These are phyloP conservation scores for Cepaea hortensis DNA, from an alignment of 2,888 invertebrate genomes.

Conservation along the genomic window DNA sequence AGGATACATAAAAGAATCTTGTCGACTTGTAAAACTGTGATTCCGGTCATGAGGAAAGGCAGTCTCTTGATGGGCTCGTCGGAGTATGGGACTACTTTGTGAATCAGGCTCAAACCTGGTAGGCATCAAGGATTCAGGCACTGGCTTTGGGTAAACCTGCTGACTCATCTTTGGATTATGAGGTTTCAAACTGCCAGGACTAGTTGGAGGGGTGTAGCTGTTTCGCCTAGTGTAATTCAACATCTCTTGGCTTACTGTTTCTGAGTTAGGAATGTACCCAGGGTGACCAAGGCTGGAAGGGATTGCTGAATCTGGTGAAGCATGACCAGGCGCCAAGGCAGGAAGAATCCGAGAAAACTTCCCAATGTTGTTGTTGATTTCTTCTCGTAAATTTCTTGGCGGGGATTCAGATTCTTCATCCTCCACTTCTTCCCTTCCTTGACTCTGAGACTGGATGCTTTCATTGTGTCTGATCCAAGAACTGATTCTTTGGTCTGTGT, in stretches of 20 bases:
- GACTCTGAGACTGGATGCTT: background rate
- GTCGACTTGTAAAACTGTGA: background rate
- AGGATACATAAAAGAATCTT: background rate
- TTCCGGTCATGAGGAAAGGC: background rate
- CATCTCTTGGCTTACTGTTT: background rate
- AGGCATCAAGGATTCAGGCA: background rate
- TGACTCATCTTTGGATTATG: background rate
- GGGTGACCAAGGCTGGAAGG: background rate
- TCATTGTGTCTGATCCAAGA: constrained; percentile 29
- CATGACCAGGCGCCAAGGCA: background rate
- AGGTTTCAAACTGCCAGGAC: background rate
- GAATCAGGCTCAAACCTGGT: constrained; percentile 20
- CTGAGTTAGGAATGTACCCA: background rate
- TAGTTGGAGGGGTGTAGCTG: background rate
- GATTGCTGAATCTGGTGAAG: background rate
- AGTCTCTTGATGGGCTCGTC: background rate
- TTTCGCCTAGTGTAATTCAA: background rate
- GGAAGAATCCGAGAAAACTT: background rate
- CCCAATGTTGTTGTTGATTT: constrained; percentile 43
- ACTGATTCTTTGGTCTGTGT: background rate
- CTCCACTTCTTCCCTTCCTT: background rate
- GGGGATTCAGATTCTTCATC: constrained; percentile 43
- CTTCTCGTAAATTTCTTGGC: constrained; percentile 36
- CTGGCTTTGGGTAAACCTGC: background rate
- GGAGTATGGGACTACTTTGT: constrained; percentile 41